Evolutionary conservation across 2,113 vertebrate genomes (phyloP), one percentile per base, ranked within the genome.

Genomic region (Tringa solitaria): DNA sequence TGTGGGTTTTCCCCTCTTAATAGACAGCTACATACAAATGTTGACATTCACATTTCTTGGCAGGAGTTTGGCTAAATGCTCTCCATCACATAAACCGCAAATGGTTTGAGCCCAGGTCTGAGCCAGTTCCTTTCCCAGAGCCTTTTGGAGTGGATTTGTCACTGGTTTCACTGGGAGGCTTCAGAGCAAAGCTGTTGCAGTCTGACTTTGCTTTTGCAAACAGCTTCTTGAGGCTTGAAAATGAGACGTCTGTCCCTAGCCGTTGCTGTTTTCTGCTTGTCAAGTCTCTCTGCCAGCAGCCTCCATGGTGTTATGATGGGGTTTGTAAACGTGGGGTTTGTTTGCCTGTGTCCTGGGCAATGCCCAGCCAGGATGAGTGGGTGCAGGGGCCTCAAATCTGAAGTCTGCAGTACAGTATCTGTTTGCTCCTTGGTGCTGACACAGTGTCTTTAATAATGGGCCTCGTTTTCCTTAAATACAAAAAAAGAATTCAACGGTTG

Each of bases 171-270:
- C 46, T 23, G 61, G 45, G 45, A 89, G 37, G 27, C 32, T 87
- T 81, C 70, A 72, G 56, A 50, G 13, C 45, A 64, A 63, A 82
- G 30, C 48, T 60, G 12, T 37, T 82, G 45, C 53, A 65, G 57
- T 33, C 48, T 1, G 2, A 14, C 28, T 91, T 80, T 60, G 43
- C 37, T 94, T 89, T 72, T 85, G 53, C 74, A 64, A 92, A 64
- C 19, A 60, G 48, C 53, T 91, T 53, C 50, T 77, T 77, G 90
- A 90, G 67, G 28, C 39, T 65, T 84, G 61, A 37, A 91, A 93
- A 84, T 51, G 15, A 72, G 67, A 72, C 30, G 39, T 28, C 61
- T 91, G 57, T 84, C 53, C 48, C 10, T 65, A 87, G 81, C 67
- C 4, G 1, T 21, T 84, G 30, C 70, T 2, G 1, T 73, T 69